Evolutionary conservation across 2,113 vertebrate species (phyloP).

Genomic region (Rhinolophus sinicus): DNA sequence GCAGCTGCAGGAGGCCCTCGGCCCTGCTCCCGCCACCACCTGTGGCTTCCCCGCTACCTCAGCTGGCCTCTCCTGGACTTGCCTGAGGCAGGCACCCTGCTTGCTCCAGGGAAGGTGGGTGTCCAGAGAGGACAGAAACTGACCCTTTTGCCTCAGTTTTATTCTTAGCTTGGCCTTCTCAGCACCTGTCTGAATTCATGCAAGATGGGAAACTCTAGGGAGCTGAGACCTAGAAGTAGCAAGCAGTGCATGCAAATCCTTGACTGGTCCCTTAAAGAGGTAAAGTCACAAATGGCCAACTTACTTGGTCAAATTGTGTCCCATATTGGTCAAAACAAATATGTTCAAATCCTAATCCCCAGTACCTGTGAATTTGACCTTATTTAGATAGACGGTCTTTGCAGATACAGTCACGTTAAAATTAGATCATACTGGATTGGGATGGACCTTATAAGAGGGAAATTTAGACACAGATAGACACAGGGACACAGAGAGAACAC

Average conservation of each 20-base stretch:
- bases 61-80: neutral
- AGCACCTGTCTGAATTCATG: neutral
- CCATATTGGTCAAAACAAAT: neutral
- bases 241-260: neutral
- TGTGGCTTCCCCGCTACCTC: conserved; percentile 62
- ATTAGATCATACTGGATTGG: neutral
- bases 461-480: neutral
- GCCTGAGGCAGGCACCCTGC: neutral
- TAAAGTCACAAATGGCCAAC: no score
- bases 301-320: neutral
- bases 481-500: neutral
- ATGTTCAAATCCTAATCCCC: neutral
- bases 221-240: neutral
- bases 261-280: neutral
- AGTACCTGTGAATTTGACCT: neutral
- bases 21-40: conserved; percentile 52
- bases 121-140: neutral
- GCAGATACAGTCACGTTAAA: neutral
- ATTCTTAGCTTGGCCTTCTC: neutral
- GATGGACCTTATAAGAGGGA: neutral
- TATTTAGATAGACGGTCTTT: neutral
- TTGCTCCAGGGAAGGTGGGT: neutral
- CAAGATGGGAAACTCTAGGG: neutral
- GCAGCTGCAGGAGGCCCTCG: conserved; percentile 67
- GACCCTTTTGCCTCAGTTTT: neutral